Evolutionary conservation across 2,888 invertebrate genomes (phyloP).

Genomic region (Drosophila merina): DNA sequence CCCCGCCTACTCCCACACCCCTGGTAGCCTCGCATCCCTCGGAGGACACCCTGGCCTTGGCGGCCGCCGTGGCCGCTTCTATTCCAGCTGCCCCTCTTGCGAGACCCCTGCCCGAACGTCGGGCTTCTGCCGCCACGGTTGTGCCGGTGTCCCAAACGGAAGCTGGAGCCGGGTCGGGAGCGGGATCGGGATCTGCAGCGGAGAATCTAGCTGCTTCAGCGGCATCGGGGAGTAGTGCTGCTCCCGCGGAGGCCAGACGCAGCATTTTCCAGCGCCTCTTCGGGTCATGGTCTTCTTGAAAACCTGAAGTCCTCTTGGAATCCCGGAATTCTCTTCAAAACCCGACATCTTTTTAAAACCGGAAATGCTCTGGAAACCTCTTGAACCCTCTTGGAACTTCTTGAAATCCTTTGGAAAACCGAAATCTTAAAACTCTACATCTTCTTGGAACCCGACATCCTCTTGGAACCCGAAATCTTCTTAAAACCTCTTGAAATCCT

Average conservation of each 20-base stretch:
- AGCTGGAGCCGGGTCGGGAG: background rate
- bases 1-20: background rate
- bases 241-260: conserved; percentile 3
- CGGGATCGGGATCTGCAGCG: background rate
- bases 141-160: background rate
- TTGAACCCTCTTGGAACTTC: too few relatives aligned
- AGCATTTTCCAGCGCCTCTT: conserved; percentile 14
- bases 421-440: too few relatives aligned
- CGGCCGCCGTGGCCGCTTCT: conserved; percentile 26
- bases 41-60: conserved; percentile 25
- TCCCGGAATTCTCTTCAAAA: too few relatives aligned
- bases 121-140: background rate
- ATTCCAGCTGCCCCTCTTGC: conserved; percentile 17
- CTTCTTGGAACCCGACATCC: background rate
- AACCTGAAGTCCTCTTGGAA: background rate
- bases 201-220: background rate
- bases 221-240: background rate
- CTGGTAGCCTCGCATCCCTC: conserved; percentile 11
- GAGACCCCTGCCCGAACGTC: background rate
- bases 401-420: background rate
- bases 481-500: too few relatives aligned
- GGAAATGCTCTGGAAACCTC: too few relatives aligned
- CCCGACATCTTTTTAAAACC: too few relatives aligned
- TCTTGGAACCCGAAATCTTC: background rate
- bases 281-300: conserved; percentile 4